Conservation (phyloP, 2,113 vertebrate genomes). For the Syrrhaptes paradoxus region DNA sequence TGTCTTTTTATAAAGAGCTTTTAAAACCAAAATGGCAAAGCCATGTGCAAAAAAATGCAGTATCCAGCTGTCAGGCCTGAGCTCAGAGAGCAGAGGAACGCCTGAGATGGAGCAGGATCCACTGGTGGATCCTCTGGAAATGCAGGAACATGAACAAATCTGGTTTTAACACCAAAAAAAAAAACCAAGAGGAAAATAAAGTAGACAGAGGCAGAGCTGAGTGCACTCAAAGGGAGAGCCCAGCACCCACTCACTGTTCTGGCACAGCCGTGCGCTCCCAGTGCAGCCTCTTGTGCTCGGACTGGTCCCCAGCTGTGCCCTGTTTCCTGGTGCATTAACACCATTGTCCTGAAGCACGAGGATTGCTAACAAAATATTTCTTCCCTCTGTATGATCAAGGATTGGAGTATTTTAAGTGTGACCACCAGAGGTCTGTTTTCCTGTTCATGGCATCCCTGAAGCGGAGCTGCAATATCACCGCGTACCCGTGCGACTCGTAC, state of each 20-base stretch:
- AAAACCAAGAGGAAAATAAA: background rate
- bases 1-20: background rate
- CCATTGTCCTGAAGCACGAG: background rate
- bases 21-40: background rate
- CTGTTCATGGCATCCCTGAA: constrained; percentile 87
- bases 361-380: background rate
- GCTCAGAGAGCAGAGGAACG: background rate
- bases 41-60: background rate
- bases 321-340: background rate
- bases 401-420: constrained; percentile 90
- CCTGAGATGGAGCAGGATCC: background rate
- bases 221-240: background rate
- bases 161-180: background rate
- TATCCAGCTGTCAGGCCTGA: background rate
- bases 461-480: constrained; percentile 79
- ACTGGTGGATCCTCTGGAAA: background rate
- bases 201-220: background rate
- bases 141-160: background rate
- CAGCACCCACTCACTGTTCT: background rate
- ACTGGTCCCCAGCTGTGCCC: background rate
- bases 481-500: constrained; percentile 88
- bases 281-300: background rate
- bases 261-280: background rate
- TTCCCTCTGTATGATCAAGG: constrained; percentile 74
- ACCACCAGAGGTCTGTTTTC: constrained; percentile 92